Evolutionary conservation across 1,140 invertebrate genomes (phyloP).

Genomic region (Agrilus planipennis): DNA sequence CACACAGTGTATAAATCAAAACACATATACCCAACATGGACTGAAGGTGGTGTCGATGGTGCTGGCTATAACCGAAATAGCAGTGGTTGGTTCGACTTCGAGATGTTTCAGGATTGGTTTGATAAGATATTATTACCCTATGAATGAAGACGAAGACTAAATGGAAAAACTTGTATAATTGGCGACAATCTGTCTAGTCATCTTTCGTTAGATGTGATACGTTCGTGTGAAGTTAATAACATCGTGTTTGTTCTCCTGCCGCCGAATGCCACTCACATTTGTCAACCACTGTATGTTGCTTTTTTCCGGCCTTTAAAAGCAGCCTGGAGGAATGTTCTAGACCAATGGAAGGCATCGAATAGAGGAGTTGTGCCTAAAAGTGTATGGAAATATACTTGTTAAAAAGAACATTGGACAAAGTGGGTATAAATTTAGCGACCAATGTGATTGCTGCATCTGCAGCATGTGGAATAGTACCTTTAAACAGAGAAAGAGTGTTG

Average conservation of each 20-base stretch:
- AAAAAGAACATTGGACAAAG: not conserved
- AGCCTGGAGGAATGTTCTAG: conserved; percentile 27
- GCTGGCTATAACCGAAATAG: conserved; percentile 18
- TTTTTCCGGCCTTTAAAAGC: conserved; percentile 31
- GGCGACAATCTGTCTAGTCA: conserved; percentile 28
- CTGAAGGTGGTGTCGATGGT: conserved; percentile 20
- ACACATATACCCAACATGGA: conserved; percentile 20
- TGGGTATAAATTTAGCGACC: not conserved
- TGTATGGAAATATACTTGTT: conserved; percentile 2
- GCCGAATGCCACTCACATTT: conserved; percentile 28
- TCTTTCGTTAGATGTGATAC: conserved; percentile 19
- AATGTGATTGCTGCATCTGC: not conserved
- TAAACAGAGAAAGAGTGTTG: not conserved
- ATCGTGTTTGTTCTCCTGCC: conserved; percentile 28
- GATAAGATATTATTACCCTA: conserved; percentile 14
- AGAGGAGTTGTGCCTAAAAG: conserved; percentile 11
- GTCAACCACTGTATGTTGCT: conserved; percentile 28
- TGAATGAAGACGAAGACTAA: conserved; percentile 13
- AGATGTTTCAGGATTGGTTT: conserved; percentile 30
- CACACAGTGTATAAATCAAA: conserved; percentile 33
- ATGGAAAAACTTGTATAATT: conserved; percentile 23
- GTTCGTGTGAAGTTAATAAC: conserved; percentile 21
- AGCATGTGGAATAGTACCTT: not conserved
- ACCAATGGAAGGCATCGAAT: conserved; percentile 20
- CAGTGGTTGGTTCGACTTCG: conserved; percentile 30